Conservation (phyloP, 2,797 vertebrate species). For the Xiphophorus birchmanni region DNA sequence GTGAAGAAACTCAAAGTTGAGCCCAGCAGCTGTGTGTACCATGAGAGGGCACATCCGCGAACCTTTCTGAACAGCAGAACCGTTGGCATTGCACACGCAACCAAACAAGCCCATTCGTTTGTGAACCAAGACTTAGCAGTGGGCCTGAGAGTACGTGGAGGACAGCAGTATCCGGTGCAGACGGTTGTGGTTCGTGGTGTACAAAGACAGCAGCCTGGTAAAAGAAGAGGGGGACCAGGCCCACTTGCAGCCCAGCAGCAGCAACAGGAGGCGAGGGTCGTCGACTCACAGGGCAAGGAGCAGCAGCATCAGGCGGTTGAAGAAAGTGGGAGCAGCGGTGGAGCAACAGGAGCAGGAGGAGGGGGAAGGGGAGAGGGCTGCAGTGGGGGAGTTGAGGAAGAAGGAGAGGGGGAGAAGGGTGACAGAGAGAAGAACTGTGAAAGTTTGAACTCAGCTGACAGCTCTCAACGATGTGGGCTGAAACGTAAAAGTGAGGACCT, state of each 20-base stretch:
- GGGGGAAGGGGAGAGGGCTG: conserved; percentile 76
- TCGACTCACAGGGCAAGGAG: conserved; percentile 74
- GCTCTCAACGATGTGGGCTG: conserved; percentile 94
- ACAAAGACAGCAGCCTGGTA: conserved; percentile 79
- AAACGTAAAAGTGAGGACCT: conserved; percentile 99
- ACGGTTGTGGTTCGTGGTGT: conserved; percentile 91
- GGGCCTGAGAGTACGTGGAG: conserved; percentile 82
- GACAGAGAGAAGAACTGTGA: conserved; percentile 76
- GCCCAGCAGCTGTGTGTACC: conserved; percentile 96
- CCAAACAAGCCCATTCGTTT: conserved; percentile 87
- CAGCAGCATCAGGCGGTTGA: conserved; percentile 74
- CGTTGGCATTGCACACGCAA: conserved; percentile 89
- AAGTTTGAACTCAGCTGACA: conserved; percentile 85
- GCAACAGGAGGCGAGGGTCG: conserved; percentile 61
- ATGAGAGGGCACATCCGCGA: conserved; percentile 91
- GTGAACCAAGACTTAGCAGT: conserved; percentile 87
- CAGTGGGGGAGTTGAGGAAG: conserved; percentile 66
- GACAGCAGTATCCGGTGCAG: conserved; percentile 89
- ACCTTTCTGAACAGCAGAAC: conserved; percentile 95
- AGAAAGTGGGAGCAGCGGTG: conserved; percentile 80
- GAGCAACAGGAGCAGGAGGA: conserved; percentile 77
- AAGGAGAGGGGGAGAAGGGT: conserved; percentile 62
- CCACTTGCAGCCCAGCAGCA: conserved; percentile 59
- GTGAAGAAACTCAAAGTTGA: conserved; percentile 99
- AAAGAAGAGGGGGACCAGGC: conserved; percentile 59